A percentile compares a stretch with the other conserved stretches of the same genome.
Evolutionary conservation across 2,888 invertebrate species (phyloP).

Genomic region (Dione juno): DNA sequence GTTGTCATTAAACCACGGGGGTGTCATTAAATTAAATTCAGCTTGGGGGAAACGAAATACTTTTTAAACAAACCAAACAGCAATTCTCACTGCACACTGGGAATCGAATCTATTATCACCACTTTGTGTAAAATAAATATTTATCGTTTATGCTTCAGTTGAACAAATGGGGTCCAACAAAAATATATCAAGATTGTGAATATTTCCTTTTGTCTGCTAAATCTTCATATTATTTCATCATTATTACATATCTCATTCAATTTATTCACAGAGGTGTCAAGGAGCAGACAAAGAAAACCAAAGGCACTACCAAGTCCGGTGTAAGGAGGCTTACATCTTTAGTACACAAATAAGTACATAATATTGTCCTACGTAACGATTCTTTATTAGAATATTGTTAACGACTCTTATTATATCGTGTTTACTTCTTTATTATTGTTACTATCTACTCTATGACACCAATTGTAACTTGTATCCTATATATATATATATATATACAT

Average conservation of each 20-base stretch:
- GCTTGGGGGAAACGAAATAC: no score
- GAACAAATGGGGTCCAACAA: no score
- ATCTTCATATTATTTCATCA: no score
- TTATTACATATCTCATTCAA: background rate
- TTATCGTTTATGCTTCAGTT: no score
- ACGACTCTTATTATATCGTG: constrained; percentile 45
- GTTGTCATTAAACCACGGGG: no score
- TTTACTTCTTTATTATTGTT: constrained; percentile 37
- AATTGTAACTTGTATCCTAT: constrained; percentile 25
- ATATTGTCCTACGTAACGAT: background rate
- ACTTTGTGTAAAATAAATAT: no score
- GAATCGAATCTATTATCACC: no score
- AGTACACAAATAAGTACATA: constrained; percentile 70
- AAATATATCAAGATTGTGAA: no score
- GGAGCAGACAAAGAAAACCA: constrained; percentile 78
- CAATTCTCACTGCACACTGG: no score
- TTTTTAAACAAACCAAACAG: no score
- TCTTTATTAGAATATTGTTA: constrained; percentile 41
- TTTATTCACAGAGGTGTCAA: constrained; percentile 69
- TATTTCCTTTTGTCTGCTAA: no score
- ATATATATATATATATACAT: constrained; percentile 23
- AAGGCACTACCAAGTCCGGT: constrained; percentile 70
- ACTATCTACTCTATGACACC: constrained; percentile 32
- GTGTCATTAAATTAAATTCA: no score
- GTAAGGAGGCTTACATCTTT: constrained; percentile 74